These are phyloP conservation scores for Poecile atricapillus DNA, from an alignment of 2,113 vertebrate genomes.

Conservation along the genomic window DNA sequence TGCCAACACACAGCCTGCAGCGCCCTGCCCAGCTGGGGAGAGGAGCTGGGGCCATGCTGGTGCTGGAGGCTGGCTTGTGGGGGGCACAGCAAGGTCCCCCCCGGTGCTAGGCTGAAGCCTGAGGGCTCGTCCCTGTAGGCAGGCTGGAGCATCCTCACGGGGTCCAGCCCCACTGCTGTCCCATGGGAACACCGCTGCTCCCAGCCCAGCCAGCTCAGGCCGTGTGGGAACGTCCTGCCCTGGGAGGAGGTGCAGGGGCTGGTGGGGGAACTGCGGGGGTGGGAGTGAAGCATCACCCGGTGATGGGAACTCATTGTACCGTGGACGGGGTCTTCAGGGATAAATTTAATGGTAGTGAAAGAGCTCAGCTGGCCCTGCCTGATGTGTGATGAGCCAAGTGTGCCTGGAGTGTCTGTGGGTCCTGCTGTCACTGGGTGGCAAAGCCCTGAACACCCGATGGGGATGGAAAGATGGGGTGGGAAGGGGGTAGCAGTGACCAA, in stretches of 20 bases:
- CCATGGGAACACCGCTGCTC: background rate
- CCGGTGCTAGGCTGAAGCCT: background rate
- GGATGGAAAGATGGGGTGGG: background rate
- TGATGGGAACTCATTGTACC: background rate
- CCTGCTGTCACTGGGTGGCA: background rate
- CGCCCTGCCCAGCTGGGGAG: background rate
- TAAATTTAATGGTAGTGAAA: background rate
- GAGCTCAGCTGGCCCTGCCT: background rate
- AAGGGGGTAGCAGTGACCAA: background rate
- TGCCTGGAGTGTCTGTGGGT: background rate
- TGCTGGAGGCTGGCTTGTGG: accelerated
- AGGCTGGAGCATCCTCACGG: background rate
- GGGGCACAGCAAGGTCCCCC: background rate
- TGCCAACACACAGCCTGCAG: accelerated
- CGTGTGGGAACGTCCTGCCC: background rate
- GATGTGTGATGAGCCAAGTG: accelerated
- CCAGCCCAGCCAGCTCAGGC: background rate
- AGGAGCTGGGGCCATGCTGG: accelerated
- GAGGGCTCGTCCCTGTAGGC: accelerated
- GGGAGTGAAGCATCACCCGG: background rate
- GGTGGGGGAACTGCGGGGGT: background rate
- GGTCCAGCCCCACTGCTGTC: background rate
- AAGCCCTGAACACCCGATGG: accelerated
- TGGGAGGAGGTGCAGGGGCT: background rate
- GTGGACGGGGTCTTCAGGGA: background rate